phyloP scores from a whole-genome alignment of 1,140 invertebrate genomes.

The Calliopsis andreniformis region DNA sequence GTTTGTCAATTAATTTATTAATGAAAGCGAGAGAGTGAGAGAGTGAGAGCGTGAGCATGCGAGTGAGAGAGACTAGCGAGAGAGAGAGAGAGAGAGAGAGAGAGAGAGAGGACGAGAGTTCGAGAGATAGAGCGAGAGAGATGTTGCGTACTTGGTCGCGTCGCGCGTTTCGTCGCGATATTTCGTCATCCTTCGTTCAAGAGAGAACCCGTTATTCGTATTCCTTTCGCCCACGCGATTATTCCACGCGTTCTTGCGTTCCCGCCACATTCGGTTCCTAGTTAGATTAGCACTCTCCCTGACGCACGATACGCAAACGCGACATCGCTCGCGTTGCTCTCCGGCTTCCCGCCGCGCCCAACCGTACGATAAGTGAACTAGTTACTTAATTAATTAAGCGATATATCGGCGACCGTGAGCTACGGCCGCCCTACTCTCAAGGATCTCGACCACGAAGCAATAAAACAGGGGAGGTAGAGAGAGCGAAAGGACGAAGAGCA shows the following conservation, averaged over 20 bases:
- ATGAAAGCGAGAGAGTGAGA: background rate
- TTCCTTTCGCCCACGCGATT: conserved; percentile 12
- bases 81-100: background rate
- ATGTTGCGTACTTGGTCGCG: conserved; percentile 1
- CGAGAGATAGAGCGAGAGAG: background rate
- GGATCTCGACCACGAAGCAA: conserved; percentile 56
- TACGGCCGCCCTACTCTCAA: conserved; percentile 29
- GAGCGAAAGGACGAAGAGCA: background rate
- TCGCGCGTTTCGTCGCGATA: conserved; percentile 18
- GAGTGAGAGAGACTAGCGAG: background rate
- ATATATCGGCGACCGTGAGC: conserved; percentile 16
- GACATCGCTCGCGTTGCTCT: background rate
- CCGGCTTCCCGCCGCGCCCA: conserved; percentile 1
- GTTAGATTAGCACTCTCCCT: conserved; percentile 38
- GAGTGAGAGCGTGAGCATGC: background rate
- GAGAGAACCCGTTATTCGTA: background rate
- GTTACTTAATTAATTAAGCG: conserved; percentile 40
- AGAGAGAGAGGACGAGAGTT: background rate
- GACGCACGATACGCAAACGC: conserved; percentile 4
- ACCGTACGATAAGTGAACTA: conserved; percentile 27
- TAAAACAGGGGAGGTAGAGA: conserved; percentile 53
- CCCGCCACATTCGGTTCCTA: conserved; percentile 40
- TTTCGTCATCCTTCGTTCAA: background rate
- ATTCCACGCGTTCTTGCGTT: conserved; percentile 36
- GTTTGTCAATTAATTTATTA: conserved; percentile 49